Evolutionary conservation across 2,888 invertebrate species (phyloP).

Genomic region (Lamellibrachia satsuma): DNA sequence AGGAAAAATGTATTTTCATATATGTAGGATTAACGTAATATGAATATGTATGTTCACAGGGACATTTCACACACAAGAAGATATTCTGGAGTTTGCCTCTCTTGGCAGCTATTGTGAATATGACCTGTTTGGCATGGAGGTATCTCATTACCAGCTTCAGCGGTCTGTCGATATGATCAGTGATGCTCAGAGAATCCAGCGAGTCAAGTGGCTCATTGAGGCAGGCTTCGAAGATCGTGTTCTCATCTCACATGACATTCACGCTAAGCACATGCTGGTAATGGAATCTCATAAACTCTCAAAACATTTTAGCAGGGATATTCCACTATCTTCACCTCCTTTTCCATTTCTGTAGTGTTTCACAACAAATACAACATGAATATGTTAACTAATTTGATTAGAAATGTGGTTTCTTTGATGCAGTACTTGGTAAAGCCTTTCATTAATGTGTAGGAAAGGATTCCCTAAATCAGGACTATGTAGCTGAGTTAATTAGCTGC

Average conservation of each 20-base stretch:
- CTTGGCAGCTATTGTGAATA: conserved; percentile 78
- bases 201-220: conserved; percentile 72
- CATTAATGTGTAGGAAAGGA: no score
- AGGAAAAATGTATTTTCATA: background rate
- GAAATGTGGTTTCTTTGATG: no score
- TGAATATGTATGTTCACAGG: conserved; percentile 52
- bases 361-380: no score
- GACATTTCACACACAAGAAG: conserved; percentile 60
- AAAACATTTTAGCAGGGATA: no score
- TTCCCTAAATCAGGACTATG: no score
- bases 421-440: no score
- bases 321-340: no score
- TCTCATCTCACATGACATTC: conserved; percentile 83
- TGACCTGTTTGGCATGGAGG: conserved; percentile 83
- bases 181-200: conserved; percentile 78
- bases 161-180: conserved; percentile 78
- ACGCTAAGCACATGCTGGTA: conserved; percentile 85
- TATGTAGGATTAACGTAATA: background rate
- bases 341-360: no score
- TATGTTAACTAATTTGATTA: no score
- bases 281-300: conserved; percentile 33
- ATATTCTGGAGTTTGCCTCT: conserved; percentile 72
- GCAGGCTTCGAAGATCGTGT: conserved; percentile 74
- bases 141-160: conserved; percentile 79
- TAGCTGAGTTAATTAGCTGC: no score